Conservation (phyloP, 2,888 invertebrate genomes). For the Andrena bicolor region DNA sequence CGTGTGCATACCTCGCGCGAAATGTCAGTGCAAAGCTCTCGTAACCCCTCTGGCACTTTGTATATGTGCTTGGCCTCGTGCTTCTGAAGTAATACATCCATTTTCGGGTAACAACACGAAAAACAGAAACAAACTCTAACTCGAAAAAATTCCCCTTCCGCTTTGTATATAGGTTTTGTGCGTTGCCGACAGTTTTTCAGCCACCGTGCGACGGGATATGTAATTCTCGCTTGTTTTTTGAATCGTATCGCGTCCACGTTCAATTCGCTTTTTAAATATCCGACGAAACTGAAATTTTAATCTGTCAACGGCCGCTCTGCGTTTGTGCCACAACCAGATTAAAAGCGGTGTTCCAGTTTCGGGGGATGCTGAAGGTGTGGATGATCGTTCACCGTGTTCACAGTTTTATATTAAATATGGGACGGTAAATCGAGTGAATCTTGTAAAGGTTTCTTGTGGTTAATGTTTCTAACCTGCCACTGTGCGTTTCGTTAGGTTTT, state of each 20-base stretch:
- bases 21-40: constrained; percentile 90
- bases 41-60: constrained; percentile 89
- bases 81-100: constrained; percentile 70
- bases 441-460: neutral
- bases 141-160: neutral
- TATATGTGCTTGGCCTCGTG: constrained; percentile 86
- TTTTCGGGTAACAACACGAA: constrained; percentile 12
- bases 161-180: neutral
- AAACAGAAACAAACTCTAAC: neutral
- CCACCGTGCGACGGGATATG: neutral
- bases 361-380: neutral
- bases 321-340: neutral
- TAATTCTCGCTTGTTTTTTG: constrained; percentile 39
- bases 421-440: neutral
- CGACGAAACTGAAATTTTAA: neutral
- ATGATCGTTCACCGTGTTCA: neutral
- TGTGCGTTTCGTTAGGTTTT: too few relatives aligned
- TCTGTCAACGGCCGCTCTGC: neutral
- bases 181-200: constrained; percentile 1
- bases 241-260: constrained; percentile 6
- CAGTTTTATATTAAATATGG: neutral
- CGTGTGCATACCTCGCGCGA: constrained; percentile 88
- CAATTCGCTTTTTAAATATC: constrained; percentile 28
- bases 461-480: neutral
- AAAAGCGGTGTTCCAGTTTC: constrained; percentile 7